These are phyloP conservation scores for Pygoscelis antarcticus DNA, from an alignment of 2,113 vertebrate species.

Conservation along the genomic window DNA sequence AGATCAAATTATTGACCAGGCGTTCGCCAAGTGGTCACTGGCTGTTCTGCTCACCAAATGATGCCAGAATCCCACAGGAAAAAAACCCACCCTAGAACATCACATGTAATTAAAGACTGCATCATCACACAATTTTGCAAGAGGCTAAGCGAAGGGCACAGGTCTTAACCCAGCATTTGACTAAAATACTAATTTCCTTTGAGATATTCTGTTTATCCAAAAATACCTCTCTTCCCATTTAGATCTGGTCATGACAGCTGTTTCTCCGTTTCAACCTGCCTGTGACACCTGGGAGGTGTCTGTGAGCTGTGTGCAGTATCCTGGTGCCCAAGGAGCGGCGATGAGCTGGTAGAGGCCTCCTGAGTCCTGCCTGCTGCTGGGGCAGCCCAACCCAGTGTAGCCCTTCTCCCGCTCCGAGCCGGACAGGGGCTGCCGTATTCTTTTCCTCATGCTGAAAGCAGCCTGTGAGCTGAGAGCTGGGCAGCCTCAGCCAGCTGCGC, in stretches of 20 bases:
- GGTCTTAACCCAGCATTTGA: neutral
- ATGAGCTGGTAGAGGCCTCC: neutral
- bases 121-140: neutral
- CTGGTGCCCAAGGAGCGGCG: rapidly evolving
- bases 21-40: neutral
- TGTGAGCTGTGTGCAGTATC: neutral
- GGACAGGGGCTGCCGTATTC: neutral
- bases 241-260: neutral
- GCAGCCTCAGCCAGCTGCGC: neutral
- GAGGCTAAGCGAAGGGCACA: neutral
- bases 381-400: neutral
- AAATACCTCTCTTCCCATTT: neutral
- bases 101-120: neutral
- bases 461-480: neutral
- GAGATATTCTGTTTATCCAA: neutral
- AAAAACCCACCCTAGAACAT: neutral
- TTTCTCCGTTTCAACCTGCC: neutral
- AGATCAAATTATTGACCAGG: neutral
- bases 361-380: neutral
- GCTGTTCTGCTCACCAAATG: neutral
- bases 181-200: neutral
- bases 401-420: neutral
- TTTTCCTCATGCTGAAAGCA: neutral
- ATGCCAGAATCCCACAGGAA: neutral
- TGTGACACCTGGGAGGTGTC: neutral